Percentiles rank a stretch among this genome's conserved stretches.
phyloP scores from a whole-genome alignment of 2,113 vertebrate genomes.

The Ceuthmochares aereus region DNA sequence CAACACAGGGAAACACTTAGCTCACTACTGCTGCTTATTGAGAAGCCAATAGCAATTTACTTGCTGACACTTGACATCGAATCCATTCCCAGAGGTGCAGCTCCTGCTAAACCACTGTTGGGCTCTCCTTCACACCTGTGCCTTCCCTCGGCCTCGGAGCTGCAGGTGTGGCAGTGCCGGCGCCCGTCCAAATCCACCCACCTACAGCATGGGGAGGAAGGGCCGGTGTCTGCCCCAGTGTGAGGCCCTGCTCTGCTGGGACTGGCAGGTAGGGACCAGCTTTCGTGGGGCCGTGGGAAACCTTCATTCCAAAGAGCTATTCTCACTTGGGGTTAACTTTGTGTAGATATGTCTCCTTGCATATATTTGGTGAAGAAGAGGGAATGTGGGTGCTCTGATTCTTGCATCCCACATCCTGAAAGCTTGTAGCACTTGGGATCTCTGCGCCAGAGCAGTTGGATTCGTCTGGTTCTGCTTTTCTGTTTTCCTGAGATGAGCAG shows the following conservation, averaged over 20 bases:
- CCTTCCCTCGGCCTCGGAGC: background rate
- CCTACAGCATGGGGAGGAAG: rapidly evolving
- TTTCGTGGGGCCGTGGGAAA: rapidly evolving
- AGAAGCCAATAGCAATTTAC: slow-evolving; percentile 99
- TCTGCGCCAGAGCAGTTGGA: background rate
- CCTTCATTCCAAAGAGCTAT: background rate
- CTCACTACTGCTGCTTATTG: slow-evolving; percentile 93
- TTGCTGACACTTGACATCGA: slow-evolving; percentile 87
- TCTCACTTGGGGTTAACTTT: background rate
- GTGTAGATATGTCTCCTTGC: background rate
- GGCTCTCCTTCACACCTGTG: background rate
- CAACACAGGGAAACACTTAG: slow-evolving; percentile 87
- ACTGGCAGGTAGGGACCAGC: background rate
- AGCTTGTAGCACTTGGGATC: background rate
- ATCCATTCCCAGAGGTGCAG: slow-evolving; percentile 77
- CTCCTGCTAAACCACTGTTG: slow-evolving; percentile 40
- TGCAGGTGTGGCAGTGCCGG: rapidly evolving
- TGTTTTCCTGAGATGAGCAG: background rate
- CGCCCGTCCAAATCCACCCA: rapidly evolving
- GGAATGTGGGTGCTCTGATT: background rate
- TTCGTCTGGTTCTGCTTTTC: background rate
- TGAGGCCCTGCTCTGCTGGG: background rate
- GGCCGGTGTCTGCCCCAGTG: background rate
- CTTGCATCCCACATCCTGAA: background rate
- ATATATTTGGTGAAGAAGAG: rapidly evolving